Conservation (phyloP, 2,888 invertebrate species). For the Tenthredo amoena region DNA sequence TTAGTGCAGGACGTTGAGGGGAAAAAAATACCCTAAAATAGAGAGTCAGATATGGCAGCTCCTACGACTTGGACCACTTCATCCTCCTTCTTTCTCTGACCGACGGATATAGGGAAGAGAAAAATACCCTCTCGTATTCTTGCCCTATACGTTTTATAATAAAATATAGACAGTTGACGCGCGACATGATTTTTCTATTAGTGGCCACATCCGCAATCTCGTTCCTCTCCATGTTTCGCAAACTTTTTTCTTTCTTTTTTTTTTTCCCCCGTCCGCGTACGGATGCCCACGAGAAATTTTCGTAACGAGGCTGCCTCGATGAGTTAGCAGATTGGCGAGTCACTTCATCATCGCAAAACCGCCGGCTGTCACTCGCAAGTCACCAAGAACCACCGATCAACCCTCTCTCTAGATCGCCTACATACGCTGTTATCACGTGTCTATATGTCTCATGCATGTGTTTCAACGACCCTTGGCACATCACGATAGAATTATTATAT, state of each 20-base stretch:
- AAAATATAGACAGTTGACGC: conserved; percentile 70
- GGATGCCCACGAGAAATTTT: conserved; percentile 17
- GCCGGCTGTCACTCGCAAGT: conserved; percentile 73
- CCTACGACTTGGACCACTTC: conserved; percentile 11
- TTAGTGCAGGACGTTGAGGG: neutral
- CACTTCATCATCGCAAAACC: conserved; percentile 71
- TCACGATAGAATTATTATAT: neutral
- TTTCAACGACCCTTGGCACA: conserved; percentile 7
- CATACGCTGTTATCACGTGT: neutral
- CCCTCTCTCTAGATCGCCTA: conserved; percentile 37
- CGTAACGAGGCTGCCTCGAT: conserved; percentile 58
- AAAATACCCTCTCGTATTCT: conserved; percentile 25
- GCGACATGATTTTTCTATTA: conserved; percentile 76
- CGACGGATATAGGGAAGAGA: neutral
- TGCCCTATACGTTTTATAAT: conserved; percentile 67
- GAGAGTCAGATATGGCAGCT: conserved; percentile 8
- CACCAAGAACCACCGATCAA: conserved; percentile 47
- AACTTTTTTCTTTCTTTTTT: conserved; percentile 16
- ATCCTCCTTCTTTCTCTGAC: neutral
- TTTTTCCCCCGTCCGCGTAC: neutral
- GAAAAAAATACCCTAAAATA: conserved; percentile 18
- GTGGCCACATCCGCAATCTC: conserved; percentile 50
- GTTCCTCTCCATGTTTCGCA: conserved; percentile 16
- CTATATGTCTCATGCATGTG: neutral
- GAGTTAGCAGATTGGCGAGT: conserved; percentile 68